Percentiles rank a stretch among this genome's conserved stretches.
Evolutionary conservation across 2,888 invertebrate genomes (phyloP).

Genomic region (Tuta absoluta): DNA sequence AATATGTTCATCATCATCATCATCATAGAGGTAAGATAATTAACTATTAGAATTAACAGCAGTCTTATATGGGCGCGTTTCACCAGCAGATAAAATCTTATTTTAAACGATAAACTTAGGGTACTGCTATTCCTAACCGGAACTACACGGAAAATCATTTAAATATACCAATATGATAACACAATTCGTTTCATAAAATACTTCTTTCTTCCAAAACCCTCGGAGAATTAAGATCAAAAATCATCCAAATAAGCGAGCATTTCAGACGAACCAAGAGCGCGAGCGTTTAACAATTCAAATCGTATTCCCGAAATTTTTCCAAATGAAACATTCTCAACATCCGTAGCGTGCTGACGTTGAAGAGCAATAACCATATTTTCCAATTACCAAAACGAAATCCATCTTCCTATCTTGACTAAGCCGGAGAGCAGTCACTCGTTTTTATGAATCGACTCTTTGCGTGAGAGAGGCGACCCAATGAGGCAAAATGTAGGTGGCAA

Average conservation of each 20-base stretch:
- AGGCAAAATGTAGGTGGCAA: not conserved
- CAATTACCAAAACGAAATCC: constrained; percentile 61
- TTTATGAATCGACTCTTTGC: constrained; percentile 69
- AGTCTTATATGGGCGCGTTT: too few species aligned
- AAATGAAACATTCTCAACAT: constrained; percentile 20
- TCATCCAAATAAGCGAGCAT: not conserved
- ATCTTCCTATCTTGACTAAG: constrained; percentile 56
- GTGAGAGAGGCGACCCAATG: constrained; percentile 56
- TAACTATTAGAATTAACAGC: too few species aligned
- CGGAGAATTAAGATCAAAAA: too few species aligned
- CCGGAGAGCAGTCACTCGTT: constrained; percentile 57
- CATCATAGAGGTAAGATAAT: too few species aligned
- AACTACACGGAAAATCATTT: too few species aligned
- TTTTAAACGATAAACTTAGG: too few species aligned
- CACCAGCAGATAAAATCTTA: too few species aligned
- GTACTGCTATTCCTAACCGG: too few species aligned
- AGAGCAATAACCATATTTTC: constrained; percentile 44
- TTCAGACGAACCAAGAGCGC: not conserved
- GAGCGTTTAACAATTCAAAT: constrained; percentile 5
- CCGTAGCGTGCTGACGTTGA: constrained; percentile 27
- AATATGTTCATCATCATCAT: too few species aligned
- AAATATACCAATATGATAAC: too few species aligned
- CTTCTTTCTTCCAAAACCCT: too few species aligned
- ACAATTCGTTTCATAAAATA: too few species aligned
- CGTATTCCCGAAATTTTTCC: constrained; percentile 17